phyloP scores from a whole-genome alignment of 2,113 vertebrate species.

The Micronisus gabar region DNA sequence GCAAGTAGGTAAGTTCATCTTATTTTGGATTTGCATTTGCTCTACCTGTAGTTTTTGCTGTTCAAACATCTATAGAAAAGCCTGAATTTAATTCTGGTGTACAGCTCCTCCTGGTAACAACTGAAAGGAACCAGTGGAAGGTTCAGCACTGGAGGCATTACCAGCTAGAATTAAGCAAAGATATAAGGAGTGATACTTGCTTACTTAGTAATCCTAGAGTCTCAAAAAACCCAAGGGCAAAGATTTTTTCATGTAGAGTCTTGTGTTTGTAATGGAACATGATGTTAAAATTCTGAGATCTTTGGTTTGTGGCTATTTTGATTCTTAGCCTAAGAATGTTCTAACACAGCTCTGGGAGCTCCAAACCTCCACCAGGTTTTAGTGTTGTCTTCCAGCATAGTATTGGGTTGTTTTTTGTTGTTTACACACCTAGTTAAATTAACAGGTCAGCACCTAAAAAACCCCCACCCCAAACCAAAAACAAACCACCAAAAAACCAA shows the following conservation, averaged over 20 bases:
- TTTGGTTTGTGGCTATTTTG: not conserved
- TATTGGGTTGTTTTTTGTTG: not conserved
- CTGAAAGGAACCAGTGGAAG: not conserved
- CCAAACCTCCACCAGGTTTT: not conserved
- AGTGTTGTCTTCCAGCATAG: not conserved
- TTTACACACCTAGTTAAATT: not conserved
- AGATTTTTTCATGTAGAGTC: not conserved
- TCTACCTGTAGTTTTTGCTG: not conserved
- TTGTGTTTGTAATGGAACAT: not conserved
- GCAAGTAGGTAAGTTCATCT: not conserved
- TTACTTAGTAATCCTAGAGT: not conserved
- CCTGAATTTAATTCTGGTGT: not conserved
- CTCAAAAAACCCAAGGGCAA: not conserved
- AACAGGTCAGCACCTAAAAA: not conserved
- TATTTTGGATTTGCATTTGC: not conserved
- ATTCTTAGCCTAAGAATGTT: not conserved
- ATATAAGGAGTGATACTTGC: not conserved
- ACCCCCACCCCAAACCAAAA: accelerated
- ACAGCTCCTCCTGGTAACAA: not conserved
- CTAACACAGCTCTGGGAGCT: not conserved
- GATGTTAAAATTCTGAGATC: not conserved
- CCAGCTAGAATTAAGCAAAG: not conserved
- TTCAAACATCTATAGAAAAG: not conserved
- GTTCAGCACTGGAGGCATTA: not conserved
- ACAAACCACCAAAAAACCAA: not conserved